Base-by-base conservation (phyloP, 2,888 invertebrate genomes). In the Andrena praecox region DNA sequence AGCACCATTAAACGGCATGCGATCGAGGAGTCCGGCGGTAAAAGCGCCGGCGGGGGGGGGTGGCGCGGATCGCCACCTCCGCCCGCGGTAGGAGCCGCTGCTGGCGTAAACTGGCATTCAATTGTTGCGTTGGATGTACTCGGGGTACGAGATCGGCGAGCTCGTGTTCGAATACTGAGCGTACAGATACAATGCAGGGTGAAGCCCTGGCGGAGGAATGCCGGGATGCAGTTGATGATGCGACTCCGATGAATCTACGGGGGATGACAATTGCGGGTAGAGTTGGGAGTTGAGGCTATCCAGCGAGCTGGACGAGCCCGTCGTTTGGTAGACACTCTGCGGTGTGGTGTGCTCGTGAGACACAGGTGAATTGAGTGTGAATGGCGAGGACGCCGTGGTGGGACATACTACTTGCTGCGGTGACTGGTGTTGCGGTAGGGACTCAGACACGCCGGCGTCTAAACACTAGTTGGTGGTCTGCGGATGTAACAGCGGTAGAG, bases 381-480 rank as follows among this genome's bases (percentile, higher is more conserved):
- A 91, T 77, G 92, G 89, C 89, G 91, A 87, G 62, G 90, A 85
- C 76, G 91, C 88, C 87, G 90, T 84, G 85, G 90, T 89, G 87
- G 90, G 89, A 87, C 90, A 90, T 91, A 90, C 91, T 91, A 91
- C 91, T 92, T 91, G 91, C 89, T 90, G 91, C 63, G 87, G 67
- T 83, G 88, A 86, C 77, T 88, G 87, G 56, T 87, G 88, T 70
- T 87, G 88, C 88, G 90, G 91, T 91, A 90, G 89, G 86, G 91
- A 87, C 89, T 92, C 91, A 82, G 91, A 89, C 86, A 89, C 91
- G 90, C 88, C 91, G 89, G 89, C 91, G 87, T 92, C 91, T 90
- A 92, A 92, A 91, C 94, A 94, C 94, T 93, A 94, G 94, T 94
- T 94, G 89, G 93, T 94, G 68, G 93, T 93, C 90, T 94, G 94